Percentiles rank a stretch among this genome's conserved stretches.
phyloP scores from a whole-genome alignment of 2,888 invertebrate genomes.

The Chironomus riparius region DNA sequence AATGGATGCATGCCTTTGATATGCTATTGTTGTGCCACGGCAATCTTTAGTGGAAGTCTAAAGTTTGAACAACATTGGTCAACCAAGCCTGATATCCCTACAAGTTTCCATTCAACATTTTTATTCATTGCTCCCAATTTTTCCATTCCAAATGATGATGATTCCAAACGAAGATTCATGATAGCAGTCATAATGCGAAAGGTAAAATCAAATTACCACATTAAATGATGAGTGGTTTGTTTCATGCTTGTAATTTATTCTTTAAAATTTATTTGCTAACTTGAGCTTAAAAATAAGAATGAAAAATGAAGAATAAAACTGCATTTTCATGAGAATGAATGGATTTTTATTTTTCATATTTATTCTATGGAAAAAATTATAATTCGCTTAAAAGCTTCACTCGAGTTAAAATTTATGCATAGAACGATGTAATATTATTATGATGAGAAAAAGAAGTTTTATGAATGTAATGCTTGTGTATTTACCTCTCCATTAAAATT shows the following conservation, averaged over 20 bases:
- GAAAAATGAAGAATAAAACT: background rate
- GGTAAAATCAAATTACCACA: background rate
- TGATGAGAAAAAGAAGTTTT: background rate
- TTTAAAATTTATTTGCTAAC: no score
- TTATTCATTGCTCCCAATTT: no score
- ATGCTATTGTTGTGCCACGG: no score
- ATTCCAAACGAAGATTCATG: no score
- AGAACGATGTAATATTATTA: background rate
- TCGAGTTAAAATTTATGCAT: background rate
- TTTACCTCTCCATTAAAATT: background rate
- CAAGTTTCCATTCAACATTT: no score
- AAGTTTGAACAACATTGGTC: no score
- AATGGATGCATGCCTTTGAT: no score
- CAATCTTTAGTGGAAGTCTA: no score
- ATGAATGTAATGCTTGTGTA: background rate
- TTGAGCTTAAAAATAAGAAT: no score
- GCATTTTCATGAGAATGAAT: background rate
- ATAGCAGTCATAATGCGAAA: background rate
- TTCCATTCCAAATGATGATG: no score
- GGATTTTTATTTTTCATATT: background rate
- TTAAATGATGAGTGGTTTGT: background rate
- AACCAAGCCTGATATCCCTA: no score
- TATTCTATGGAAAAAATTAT: background rate
- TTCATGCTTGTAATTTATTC: background rate
- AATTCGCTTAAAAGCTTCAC: background rate